These are phyloP conservation scores for Phycodurus eques DNA, from an alignment of 2,113 vertebrate genomes.

Conservation along the genomic window DNA sequence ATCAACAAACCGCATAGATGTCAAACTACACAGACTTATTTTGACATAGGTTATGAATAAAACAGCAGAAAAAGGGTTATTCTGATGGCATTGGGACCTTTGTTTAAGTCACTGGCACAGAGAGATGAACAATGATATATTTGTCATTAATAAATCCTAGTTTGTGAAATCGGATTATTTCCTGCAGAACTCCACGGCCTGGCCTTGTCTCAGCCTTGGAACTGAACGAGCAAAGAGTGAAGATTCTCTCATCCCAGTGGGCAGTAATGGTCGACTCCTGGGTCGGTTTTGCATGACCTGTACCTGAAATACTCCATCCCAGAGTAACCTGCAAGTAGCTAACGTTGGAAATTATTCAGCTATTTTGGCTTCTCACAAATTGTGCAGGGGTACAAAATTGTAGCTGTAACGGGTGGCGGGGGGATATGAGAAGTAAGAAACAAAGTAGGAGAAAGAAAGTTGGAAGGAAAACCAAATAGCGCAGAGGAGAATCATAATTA, in stretches of 20 bases:
- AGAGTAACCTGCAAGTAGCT: background rate
- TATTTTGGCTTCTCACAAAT: background rate
- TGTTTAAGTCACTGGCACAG: too few relatives aligned
- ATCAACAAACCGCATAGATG: too few relatives aligned
- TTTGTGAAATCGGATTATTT: too few relatives aligned
- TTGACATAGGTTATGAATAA: too few relatives aligned
- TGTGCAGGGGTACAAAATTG: background rate
- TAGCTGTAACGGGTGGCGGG: background rate
- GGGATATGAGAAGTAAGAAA: slow-evolving; percentile 4
- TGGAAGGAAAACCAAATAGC: slow-evolving; percentile 38
- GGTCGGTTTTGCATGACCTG: background rate
- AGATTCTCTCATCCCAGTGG: background rate
- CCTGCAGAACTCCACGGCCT: too few relatives aligned
- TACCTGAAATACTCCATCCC: background rate
- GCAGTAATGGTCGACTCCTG: background rate
- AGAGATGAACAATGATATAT: too few relatives aligned
- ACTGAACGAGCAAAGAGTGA: background rate
- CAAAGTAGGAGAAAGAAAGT: slow-evolving; percentile 18
- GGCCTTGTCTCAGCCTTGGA: background rate
- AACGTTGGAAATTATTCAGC: background rate
- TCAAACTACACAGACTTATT: too few relatives aligned
- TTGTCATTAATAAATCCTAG: too few relatives aligned
- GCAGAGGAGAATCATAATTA: slow-evolving; percentile 58
- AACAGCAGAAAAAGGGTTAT: too few relatives aligned
- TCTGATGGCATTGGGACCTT: too few relatives aligned